A percentile compares a stretch with the other conserved stretches of the same genome.
Conservation (phyloP, 2,113 vertebrate genomes). For the Ciconia maguari region DNA sequence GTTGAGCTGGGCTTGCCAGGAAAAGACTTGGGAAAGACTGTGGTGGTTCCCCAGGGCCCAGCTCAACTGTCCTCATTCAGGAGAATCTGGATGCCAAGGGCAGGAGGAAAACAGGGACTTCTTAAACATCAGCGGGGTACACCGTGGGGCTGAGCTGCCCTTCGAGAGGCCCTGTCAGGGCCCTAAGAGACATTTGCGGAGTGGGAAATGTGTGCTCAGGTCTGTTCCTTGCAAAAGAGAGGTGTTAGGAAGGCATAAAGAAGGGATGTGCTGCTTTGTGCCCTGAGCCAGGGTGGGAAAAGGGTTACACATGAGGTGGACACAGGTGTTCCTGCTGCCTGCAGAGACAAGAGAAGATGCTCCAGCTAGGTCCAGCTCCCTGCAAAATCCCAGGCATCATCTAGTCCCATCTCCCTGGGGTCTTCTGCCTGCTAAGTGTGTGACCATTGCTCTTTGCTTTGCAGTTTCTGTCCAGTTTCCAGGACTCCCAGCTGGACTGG, state of each 20-base stretch:
- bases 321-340: background rate
- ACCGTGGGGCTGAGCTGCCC: background rate
- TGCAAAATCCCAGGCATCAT: background rate
- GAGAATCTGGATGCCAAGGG: background rate
- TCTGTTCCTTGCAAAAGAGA: background rate
- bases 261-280: background rate
- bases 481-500: constrained; percentile 76
- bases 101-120: background rate
- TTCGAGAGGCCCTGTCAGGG: fast-evolving
- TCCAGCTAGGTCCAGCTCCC: background rate
- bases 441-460: background rate
- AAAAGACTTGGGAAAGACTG: background rate
- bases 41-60: background rate
- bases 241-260: background rate
- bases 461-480: constrained; percentile 84
- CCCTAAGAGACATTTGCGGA: background rate
- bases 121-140: background rate
- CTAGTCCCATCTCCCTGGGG: background rate
- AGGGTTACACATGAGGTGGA: background rate
- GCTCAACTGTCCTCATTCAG: background rate
- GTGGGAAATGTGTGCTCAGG: background rate
- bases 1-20: background rate
- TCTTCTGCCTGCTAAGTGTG: background rate
- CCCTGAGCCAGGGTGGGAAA: background rate
- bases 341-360: background rate